Percentiles rank a stretch among this genome's conserved stretches.
These are phyloP conservation scores for Muraenolepis orangiensis DNA, from an alignment of 2,797 vertebrate species.

Conservation along the genomic window DNA sequence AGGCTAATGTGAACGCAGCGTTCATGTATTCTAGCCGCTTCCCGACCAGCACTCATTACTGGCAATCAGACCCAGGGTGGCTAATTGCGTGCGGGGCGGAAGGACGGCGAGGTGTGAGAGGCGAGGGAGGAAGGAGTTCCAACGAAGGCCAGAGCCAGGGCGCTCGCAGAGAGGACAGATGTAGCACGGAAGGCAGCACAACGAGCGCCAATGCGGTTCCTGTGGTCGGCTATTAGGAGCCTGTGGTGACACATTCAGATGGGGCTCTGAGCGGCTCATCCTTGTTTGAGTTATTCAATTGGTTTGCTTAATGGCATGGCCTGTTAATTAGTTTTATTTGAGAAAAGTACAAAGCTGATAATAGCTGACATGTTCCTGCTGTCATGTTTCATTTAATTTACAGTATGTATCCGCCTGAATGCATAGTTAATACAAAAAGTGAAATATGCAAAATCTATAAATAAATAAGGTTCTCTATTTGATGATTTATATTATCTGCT, in stretches of 20 bases:
- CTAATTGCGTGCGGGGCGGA: constrained; percentile 61
- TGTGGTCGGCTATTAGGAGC: constrained; percentile 62
- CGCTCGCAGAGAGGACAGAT: constrained; percentile 38
- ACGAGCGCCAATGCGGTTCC: constrained; percentile 43
- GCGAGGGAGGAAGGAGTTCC: constrained; percentile 1
- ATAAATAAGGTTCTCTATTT: not conserved
- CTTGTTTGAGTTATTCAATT: constrained; percentile 38
- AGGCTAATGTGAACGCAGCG: constrained; percentile 58
- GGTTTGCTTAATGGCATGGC: constrained; percentile 53
- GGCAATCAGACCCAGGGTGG: constrained; percentile 74
- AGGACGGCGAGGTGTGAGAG: constrained; percentile 47
- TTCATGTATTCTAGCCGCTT: constrained; percentile 74
- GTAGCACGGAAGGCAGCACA: constrained; percentile 33
- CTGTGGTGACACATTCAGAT: constrained; percentile 37
- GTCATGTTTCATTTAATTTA: constrained; percentile 31
- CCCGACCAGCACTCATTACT: constrained; percentile 67
- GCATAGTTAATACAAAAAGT: constrained; percentile 53
- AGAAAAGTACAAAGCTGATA: constrained; percentile 41
- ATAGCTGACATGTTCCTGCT: constrained; percentile 52
- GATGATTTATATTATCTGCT: not conserved
- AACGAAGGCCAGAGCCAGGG: constrained; percentile 38
- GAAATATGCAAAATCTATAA: not conserved
- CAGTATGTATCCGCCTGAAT: not conserved
- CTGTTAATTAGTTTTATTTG: constrained; percentile 62
- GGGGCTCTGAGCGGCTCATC: constrained; percentile 43